These are phyloP conservation scores for Coecobrya sp. DNA, from an alignment of 2,888 invertebrate species.

Conservation along the genomic window DNA sequence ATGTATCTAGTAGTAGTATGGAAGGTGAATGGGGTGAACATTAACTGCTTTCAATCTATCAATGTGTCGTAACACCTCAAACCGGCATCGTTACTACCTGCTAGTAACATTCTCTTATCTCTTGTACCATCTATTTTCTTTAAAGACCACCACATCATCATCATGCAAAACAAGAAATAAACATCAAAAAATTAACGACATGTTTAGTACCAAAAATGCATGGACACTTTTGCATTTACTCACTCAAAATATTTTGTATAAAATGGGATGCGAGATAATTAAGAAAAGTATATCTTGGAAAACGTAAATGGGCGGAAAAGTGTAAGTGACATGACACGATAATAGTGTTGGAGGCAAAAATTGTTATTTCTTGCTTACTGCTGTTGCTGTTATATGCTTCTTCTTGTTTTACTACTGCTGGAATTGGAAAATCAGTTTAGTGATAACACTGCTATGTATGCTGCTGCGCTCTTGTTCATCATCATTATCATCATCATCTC, in stretches of 20 bases:
- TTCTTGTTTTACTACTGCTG: no score
- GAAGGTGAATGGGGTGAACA: background rate
- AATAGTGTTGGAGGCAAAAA: background rate
- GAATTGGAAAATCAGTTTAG: no score
- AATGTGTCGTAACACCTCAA: no score
- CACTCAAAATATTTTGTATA: background rate
- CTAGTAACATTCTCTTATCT: background rate
- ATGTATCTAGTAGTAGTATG: background rate
- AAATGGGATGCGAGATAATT: background rate
- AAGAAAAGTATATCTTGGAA: background rate
- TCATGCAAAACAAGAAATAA: no score
- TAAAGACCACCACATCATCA: background rate
- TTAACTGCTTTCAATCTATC: background rate
- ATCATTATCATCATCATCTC: no score
- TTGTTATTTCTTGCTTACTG: background rate
- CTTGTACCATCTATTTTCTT: background rate
- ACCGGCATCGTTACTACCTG: background rate
- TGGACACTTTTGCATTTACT: background rate
- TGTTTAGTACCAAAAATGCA: background rate
- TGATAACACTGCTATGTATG: no score
- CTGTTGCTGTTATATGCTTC: background rate
- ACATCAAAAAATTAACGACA: no score
- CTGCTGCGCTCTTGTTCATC: no score
- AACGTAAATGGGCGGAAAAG: background rate
- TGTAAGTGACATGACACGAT: background rate